Evolutionary conservation across 2,888 invertebrate species (phyloP).

Genomic region (Lepetodrilus schrolli): DNA sequence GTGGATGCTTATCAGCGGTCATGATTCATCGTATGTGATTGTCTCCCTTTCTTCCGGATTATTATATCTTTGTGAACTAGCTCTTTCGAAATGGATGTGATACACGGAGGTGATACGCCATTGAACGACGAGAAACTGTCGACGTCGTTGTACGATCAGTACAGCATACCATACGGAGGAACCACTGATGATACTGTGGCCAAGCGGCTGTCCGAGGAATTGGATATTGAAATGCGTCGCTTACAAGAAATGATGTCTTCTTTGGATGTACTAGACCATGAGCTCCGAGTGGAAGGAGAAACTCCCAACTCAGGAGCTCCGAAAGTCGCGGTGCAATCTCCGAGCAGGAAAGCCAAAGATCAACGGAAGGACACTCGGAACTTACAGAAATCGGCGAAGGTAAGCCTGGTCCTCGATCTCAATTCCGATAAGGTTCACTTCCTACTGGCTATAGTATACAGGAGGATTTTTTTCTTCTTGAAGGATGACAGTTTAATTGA

Average conservation of each 20-base stretch:
- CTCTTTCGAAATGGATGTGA: not conserved
- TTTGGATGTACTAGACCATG: constrained; percentile 46
- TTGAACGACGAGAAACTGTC: not conserved
- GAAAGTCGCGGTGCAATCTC: too few relatives aligned
- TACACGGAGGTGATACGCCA: not conserved
- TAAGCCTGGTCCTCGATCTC: too few relatives aligned
- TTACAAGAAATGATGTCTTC: constrained; percentile 44
- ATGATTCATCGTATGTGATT: not conserved
- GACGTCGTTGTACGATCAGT: not conserved
- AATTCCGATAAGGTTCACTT: too few relatives aligned
- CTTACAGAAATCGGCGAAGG: too few relatives aligned
- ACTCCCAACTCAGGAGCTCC: constrained; percentile 35
- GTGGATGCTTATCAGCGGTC: too few relatives aligned
- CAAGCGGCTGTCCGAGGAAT: constrained; percentile 38
- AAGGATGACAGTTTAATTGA: too few relatives aligned
- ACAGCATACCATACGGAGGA: not conserved
- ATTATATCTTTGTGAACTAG: not conserved
- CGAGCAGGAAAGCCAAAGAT: not conserved
- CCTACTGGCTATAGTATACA: too few relatives aligned
- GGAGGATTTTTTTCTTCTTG: too few relatives aligned
- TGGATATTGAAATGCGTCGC: constrained; percentile 46
- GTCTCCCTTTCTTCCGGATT: not conserved
- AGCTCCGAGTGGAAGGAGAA: constrained; percentile 32
- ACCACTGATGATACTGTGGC: not conserved
- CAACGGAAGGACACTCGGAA: not conserved